phyloP scores from a whole-genome alignment of 2,113 vertebrate genomes.

The Balaenoptera acutorostrata region DNA sequence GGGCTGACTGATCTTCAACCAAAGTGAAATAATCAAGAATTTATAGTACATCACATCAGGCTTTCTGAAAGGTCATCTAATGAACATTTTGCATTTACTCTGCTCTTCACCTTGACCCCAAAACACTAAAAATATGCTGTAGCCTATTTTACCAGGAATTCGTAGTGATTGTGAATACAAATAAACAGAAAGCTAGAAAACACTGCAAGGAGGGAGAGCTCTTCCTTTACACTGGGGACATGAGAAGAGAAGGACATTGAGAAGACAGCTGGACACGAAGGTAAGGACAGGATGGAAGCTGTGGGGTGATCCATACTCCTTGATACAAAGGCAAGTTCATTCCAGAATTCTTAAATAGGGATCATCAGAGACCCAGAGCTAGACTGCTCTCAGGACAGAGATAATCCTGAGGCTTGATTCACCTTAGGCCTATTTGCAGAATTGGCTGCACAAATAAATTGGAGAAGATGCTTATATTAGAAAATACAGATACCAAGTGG shows the following conservation, averaged over 20 bases:
- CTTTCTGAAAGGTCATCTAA: constrained; percentile 37
- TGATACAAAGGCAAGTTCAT: neutral
- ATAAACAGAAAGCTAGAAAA: neutral
- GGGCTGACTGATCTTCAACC: constrained; percentile 27
- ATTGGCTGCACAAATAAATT: neutral
- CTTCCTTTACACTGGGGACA: neutral
- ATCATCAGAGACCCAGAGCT: neutral
- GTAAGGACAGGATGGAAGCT: neutral
- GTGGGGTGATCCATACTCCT: neutral
- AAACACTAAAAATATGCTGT: neutral
- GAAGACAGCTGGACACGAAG: neutral
- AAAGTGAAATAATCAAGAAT: constrained; percentile 36
- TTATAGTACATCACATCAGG: neutral
- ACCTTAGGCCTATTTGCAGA: neutral
- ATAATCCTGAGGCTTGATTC: neutral
- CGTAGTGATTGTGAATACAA: neutral
- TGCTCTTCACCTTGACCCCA: constrained; percentile 29
- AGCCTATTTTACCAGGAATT: neutral
- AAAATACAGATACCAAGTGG: neutral
- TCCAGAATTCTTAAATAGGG: neutral
- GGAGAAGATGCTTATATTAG: neutral
- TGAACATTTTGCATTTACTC: constrained; percentile 49
- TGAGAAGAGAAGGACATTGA: neutral
- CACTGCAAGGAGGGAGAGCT: neutral
- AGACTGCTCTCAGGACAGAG: neutral